A percentile compares a stretch with the other conserved stretches of the same genome.
phyloP scores from a whole-genome alignment of 2,888 invertebrate species.

The Scaptomyza caliginosa region DNA sequence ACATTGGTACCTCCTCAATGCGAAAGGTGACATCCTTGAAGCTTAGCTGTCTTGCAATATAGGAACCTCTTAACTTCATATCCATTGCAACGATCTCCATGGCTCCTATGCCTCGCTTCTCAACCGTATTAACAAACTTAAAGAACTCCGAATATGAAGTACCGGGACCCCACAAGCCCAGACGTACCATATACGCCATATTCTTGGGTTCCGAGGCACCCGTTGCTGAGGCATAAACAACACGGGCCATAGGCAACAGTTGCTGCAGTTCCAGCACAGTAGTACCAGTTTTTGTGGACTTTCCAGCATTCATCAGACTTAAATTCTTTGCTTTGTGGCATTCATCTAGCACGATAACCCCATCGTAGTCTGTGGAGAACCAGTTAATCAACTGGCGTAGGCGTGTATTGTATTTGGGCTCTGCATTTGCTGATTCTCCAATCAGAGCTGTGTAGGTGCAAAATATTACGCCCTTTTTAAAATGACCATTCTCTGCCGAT shows the following conservation, averaged over 20 bases:
- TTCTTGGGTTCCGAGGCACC: conserved; percentile 99
- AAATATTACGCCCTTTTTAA: conserved; percentile 97
- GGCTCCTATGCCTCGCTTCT: conserved; percentile 98
- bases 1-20: conserved; percentile 97
- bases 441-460: conserved; percentile 99
- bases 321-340: conserved; percentile 99
- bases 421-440: conserved; percentile 94
- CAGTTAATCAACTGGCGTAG: conserved; percentile 98
- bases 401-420: conserved; percentile 90
- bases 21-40: conserved; percentile 99
- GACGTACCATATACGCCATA: conserved; percentile 99
- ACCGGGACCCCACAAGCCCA: conserved; percentile 99
- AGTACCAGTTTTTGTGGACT: conserved; percentile 98
- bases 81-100: conserved; percentile 99
- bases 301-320: conserved; percentile 96
- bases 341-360: conserved; percentile 99
- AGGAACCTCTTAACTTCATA: conserved; percentile 99
- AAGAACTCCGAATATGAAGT: conserved; percentile 97
- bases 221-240: conserved; percentile 98
- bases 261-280: conserved; percentile 98
- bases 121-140: conserved; percentile 98
- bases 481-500: conserved; percentile 88
- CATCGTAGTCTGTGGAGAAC: conserved; percentile 94
- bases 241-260: conserved; percentile 94
- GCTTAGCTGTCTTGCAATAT: conserved; percentile 98